Evolutionary conservation across 2,888 invertebrate genomes (phyloP), one percentile per base, ranked within the genome.

Genomic region (Drosophila subquinaria): DNA sequence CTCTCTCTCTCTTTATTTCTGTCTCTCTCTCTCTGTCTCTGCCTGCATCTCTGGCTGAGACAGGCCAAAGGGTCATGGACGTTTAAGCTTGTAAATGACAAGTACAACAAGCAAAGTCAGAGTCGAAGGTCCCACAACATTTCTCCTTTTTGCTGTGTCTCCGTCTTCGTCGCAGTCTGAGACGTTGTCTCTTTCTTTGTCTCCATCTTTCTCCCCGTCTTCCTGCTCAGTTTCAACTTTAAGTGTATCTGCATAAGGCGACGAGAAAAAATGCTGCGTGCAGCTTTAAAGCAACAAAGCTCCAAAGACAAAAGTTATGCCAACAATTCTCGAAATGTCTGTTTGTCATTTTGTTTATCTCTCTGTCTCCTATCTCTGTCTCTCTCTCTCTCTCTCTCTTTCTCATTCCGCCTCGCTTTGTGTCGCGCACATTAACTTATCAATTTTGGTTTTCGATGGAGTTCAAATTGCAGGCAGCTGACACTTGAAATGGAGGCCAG

Each of bases 51-150:
- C 63, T 43, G 38, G 51, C 69, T 59, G 74, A 60, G 83, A 63
- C 88, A 70, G 89, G 87, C 87, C 88, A 87, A 80, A 86, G 89
- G 89, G 87, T 86, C 85, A 89, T 57, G 85, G 85, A 87, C 85
- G 85, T 87, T 89, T 87, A 80, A 69, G 82, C 83, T 79, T 82
- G 89, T 87, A 89, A 84, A 80, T 79, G 84, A 81, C 79, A 83
- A 61, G 61, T 64, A 56, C 64, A 56, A 60, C 55, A 65, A 67
- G 48, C 15, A 11, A 15, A 15, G 35, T 48, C 30, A 33, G 33
- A 23, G 17, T 23, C 23, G 23, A 23, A 50, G 15, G 66, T 38
- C 27, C 20, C 56, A 23, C 36, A 47, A 56, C 30, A 30, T 42
- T 51, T 61, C 30, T 61, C 47, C 69, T 47, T 53, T 40, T 15